These are phyloP conservation scores for Osmerus eperlanus DNA, from an alignment of 2,113 vertebrate species.

Conservation along the genomic window DNA sequence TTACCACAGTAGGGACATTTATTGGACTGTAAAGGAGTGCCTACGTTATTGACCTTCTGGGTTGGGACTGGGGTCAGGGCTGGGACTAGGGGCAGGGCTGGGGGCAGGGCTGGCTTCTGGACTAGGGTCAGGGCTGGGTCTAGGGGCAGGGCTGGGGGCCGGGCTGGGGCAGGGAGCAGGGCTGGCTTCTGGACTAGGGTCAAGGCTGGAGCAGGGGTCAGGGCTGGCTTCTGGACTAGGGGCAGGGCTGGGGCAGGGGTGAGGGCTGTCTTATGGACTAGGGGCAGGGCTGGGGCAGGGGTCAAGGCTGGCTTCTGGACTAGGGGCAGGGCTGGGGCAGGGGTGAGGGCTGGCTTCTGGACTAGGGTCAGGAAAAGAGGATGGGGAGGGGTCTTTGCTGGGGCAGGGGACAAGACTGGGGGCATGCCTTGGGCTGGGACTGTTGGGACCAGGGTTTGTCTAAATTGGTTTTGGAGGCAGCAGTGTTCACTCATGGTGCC, in stretches of 20 bases:
- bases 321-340: slow-evolving; percentile 19
- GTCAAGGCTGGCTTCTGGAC: background rate
- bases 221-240: no score
- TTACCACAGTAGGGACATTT: background rate
- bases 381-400: slow-evolving; percentile 14
- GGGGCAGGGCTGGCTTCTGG: background rate
- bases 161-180: slow-evolving; percentile 41
- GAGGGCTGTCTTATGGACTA: no score
- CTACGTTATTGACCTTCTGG: background rate
- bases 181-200: no score
- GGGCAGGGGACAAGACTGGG: slow-evolving; percentile 34
- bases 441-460: no score
- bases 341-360: no score
- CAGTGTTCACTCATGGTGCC: no score
- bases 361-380: background rate
- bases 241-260: no score
- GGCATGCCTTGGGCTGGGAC: no score
- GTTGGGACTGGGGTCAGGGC: background rate
- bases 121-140: background rate
- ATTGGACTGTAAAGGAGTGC: background rate
- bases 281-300: background rate
- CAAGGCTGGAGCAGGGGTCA: no score
- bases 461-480: no score
- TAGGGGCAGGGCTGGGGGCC: background rate
- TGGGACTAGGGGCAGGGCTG: no score